Evolutionary conservation across 2,113 vertebrate genomes (phyloP).

Genomic region (Morone chrysops): DNA sequence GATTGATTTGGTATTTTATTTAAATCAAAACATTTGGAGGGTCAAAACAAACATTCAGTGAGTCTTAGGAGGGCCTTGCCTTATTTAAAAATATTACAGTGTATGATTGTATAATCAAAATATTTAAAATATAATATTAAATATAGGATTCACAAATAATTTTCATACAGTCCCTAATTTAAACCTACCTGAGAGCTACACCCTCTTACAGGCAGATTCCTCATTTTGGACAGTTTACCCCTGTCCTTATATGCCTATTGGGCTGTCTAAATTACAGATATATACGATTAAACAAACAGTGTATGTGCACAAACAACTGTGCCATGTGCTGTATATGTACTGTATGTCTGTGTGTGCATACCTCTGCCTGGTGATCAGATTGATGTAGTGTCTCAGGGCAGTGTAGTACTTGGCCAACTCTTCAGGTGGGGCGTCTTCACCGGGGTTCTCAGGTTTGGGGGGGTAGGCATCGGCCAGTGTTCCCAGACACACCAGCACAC

Average conservation of each 20-base stretch:
- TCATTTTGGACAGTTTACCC: not conserved
- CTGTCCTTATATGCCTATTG: not conserved
- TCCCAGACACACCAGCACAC: conserved; percentile 86
- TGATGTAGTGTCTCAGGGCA: conserved; percentile 94
- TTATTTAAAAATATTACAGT: no score
- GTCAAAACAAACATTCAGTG: not conserved
- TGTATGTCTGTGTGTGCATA: conserved; percentile 58
- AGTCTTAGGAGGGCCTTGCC: not conserved
- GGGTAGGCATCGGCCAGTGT: conserved; percentile 88
- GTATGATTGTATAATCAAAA: no score
- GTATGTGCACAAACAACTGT: not conserved
- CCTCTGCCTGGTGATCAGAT: conserved; percentile 95
- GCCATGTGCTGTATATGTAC: not conserved
- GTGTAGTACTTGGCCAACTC: conserved; percentile 92
- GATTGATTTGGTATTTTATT: not conserved
- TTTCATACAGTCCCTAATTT: not conserved
- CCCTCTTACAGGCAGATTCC: no score
- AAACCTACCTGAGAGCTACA: not conserved
- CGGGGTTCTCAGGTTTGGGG: conserved; percentile 89
- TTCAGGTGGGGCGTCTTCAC: conserved; percentile 89
- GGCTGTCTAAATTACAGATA: not conserved
- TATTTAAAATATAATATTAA: not conserved
- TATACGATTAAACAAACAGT: not conserved
- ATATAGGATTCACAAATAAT: not conserved
- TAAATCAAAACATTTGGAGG: not conserved